A percentile compares a stretch with the other conserved stretches of the same genome.
Evolutionary conservation across 2,888 invertebrate species (phyloP).

Genomic region (Eucriotettix oculatus): DNA sequence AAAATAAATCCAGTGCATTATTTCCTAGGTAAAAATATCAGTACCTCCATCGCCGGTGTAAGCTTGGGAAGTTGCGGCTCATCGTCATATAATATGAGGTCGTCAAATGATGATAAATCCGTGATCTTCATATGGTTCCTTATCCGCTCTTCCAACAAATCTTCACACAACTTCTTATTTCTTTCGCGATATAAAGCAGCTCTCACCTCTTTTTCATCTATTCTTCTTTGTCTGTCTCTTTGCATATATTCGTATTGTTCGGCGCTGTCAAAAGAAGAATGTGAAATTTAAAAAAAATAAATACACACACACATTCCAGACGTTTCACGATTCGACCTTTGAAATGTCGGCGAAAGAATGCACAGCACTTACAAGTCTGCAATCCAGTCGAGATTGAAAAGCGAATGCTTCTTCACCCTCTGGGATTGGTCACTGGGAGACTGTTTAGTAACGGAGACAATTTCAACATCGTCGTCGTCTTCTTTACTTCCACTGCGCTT

Average conservation of each 20-base stretch:
- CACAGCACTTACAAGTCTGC: no score
- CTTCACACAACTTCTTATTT: conserved; percentile 22
- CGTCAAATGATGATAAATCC: conserved; percentile 28
- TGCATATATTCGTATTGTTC: not conserved
- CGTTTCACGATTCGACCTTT: no score
- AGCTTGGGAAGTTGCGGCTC: conserved; percentile 40
- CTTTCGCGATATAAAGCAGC: conserved; percentile 20
- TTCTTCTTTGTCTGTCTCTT: conserved; percentile 17
- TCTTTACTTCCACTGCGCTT: no score
- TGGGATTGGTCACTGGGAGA: no score
- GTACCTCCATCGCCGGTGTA: conserved; percentile 39
- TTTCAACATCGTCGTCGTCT: no score
- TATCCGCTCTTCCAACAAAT: conserved; percentile 25
- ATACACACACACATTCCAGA: no score
- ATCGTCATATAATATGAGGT: conserved; percentile 33
- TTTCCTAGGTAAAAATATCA: not conserved
- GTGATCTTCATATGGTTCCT: conserved; percentile 26
- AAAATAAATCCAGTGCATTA: conserved; percentile 1
- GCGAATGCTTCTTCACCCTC: no score
- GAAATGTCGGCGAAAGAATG: no score
- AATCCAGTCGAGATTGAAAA: no score
- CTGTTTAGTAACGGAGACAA: no score
- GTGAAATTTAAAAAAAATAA: no score
- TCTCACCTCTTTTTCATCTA: conserved; percentile 18
- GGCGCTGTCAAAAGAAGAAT: not conserved